A percentile compares a stretch with the other conserved stretches of the same genome.
phyloP scores from a whole-genome alignment of 2,797 vertebrate species.

The Delichon dasypus region DNA sequence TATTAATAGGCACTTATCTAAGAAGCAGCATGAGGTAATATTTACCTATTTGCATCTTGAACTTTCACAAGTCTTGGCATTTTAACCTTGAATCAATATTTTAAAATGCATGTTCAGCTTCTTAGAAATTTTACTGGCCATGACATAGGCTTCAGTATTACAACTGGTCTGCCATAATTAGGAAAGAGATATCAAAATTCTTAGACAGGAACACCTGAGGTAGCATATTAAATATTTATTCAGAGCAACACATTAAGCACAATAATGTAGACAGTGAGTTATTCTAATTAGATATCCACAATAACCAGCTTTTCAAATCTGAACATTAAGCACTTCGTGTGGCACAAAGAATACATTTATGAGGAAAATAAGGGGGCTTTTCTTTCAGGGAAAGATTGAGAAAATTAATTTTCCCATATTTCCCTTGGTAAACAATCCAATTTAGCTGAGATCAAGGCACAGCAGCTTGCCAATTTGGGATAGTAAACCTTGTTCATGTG shows the following conservation, averaged over 20 bases:
- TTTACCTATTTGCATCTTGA: neutral
- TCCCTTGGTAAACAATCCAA: constrained; percentile 38
- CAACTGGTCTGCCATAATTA: constrained; percentile 37
- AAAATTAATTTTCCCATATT: constrained; percentile 35
- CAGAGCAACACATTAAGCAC: constrained; percentile 36
- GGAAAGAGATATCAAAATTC: constrained; percentile 54
- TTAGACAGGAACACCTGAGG: constrained; percentile 51
- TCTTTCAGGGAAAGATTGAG: neutral
- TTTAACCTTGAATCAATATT: constrained; percentile 54
- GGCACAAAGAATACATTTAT: constrained; percentile 14
- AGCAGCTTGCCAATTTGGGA: neutral
- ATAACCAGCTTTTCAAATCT: constrained; percentile 36
- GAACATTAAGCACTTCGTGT: constrained; percentile 29
- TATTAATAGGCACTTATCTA: neutral
- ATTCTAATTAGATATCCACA: constrained; percentile 52
- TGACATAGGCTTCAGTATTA: neutral
- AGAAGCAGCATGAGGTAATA: neutral
- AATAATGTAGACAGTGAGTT: constrained; percentile 45
- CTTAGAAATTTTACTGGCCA: neutral
- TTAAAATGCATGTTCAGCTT: neutral
- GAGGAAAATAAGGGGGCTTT: neutral
- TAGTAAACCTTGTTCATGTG: neutral
- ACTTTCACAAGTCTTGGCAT: constrained; percentile 9
- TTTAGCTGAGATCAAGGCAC: constrained; percentile 47
- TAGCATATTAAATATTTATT: constrained; percentile 65